Percentiles rank a stretch among this genome's conserved stretches.
Evolutionary conservation across 2,888 invertebrate genomes (phyloP).

Genomic region (Sesia apiformis): DNA sequence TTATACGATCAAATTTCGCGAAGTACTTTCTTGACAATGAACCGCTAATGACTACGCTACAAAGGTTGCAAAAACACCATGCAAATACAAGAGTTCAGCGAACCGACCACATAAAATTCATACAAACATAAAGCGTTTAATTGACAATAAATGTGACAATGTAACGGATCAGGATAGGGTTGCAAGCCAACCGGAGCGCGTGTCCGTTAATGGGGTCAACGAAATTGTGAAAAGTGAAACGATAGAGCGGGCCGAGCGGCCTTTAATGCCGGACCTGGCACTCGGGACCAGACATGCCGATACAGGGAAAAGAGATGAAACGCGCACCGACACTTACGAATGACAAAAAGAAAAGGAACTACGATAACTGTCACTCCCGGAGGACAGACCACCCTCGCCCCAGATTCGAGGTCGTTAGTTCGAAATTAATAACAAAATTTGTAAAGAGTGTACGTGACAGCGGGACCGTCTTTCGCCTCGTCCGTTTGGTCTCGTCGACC

Average conservation of each 20-base stretch:
- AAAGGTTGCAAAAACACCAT: conserved; percentile 18
- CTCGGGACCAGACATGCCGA: conserved; percentile 24
- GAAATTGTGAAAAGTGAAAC: conserved; percentile 67
- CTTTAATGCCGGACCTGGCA: conserved; percentile 40
- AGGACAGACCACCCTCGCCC: conserved; percentile 14
- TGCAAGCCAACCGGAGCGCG: conserved; percentile 45
- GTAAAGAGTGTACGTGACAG: conserved; percentile 31
- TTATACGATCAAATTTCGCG: conserved; percentile 2
- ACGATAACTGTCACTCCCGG: conserved; percentile 15
- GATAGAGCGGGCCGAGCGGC: conserved; percentile 38
- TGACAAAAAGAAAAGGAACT: conserved; percentile 21
- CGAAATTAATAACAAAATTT: conserved; percentile 45
- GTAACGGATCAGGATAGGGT: conserved; percentile 39
- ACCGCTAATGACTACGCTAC: conserved; percentile 26
- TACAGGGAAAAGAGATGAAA: conserved; percentile 19
- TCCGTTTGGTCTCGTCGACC: conserved; percentile 8
- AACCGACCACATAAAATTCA: conserved; percentile 27
- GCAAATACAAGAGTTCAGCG: conserved; percentile 25
- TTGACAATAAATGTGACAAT: conserved; percentile 55
- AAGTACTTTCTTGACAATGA: conserved; percentile 14
- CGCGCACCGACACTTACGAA: conserved; percentile 16
- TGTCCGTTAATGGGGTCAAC: conserved; percentile 60
- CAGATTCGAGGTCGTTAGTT: conserved; percentile 18
- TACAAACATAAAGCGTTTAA: conserved; percentile 42
- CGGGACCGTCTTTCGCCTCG: conserved; percentile 19